Evolutionary conservation across 1,140 invertebrate species (phyloP).

Genomic region (Drosophila eugracilis): DNA sequence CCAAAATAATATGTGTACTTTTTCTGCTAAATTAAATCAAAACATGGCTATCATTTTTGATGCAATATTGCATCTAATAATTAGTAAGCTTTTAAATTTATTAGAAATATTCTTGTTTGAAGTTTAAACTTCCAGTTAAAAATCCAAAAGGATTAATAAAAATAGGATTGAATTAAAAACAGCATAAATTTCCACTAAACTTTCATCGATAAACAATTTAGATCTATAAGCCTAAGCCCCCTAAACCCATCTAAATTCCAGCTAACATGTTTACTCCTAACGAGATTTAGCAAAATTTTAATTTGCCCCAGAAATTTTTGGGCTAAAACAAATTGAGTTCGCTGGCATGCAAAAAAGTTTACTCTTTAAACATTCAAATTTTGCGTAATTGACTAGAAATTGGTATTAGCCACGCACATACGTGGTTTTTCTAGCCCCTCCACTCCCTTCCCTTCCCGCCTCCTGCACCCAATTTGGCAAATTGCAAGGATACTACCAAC

Average conservation of each 20-base stretch:
- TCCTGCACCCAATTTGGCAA: conserved; percentile 43
- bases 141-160: neutral
- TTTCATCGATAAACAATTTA: conserved; percentile 3
- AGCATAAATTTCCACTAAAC: neutral
- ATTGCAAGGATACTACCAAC: conserved; percentile 43
- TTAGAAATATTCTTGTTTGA: too few relatives aligned
- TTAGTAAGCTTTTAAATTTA: too few relatives aligned
- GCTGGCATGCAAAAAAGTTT: conserved; percentile 18
- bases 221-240: neutral
- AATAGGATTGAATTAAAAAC: neutral
- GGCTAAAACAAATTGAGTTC: conserved; percentile 32
- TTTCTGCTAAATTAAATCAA: neutral
- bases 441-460: too few relatives aligned
- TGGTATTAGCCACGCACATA: conserved; percentile 43
- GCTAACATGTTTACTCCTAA: conserved; percentile 12
- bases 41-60: neutral
- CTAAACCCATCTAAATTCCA: conserved; percentile 8
- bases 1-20: neutral
- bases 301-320: conserved; percentile 15
- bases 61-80: too few relatives aligned
- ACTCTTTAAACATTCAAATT: conserved; percentile 51
- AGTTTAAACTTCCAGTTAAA: neutral
- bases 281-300: conserved; percentile 19
- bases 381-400: conserved; percentile 58
- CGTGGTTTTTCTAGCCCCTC: conserved; percentile 17